phyloP scores from a whole-genome alignment of 2,797 vertebrate species.

The Gymnothorax javanicus region DNA sequence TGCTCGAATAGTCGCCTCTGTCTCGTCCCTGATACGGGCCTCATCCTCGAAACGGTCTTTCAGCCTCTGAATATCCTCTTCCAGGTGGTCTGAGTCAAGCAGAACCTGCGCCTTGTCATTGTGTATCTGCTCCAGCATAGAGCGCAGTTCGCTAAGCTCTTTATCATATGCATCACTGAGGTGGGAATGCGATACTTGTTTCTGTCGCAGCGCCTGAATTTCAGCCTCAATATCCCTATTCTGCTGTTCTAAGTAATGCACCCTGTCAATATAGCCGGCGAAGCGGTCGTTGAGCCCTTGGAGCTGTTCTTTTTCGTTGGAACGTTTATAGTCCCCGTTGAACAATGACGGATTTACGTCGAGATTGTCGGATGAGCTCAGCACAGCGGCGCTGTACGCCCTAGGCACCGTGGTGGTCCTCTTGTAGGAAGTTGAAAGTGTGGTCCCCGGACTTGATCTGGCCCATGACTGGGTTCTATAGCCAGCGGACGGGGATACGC shows the following conservation, averaged over 20 bases:
- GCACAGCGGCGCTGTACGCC: slow-evolving; percentile 66
- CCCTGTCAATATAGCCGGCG: slow-evolving; percentile 84
- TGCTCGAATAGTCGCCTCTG: slow-evolving; percentile 73
- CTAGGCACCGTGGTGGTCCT: slow-evolving; percentile 61
- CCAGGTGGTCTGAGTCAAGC: slow-evolving; percentile 80
- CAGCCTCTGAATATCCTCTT: slow-evolving; percentile 82
- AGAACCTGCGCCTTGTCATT: slow-evolving; percentile 81
- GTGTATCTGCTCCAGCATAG: slow-evolving; percentile 74
- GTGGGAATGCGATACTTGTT: slow-evolving; percentile 73
- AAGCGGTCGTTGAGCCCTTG: slow-evolving; percentile 86
- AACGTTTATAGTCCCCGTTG: slow-evolving; percentile 77
- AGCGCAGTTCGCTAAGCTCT: slow-evolving; percentile 78
- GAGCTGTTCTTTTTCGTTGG: slow-evolving; percentile 84
- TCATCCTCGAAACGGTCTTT: slow-evolving; percentile 82
- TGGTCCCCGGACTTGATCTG: slow-evolving; percentile 65
- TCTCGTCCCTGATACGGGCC: slow-evolving; percentile 75
- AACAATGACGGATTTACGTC: slow-evolving; percentile 76
- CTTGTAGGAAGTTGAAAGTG: slow-evolving; percentile 72
- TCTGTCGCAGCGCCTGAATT: slow-evolving; percentile 79
- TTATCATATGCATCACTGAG: slow-evolving; percentile 80
- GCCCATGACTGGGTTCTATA: slow-evolving; percentile 81
- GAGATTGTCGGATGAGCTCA: slow-evolving; percentile 78
- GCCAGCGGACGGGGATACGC: slow-evolving; percentile 72
- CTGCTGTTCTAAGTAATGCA: slow-evolving; percentile 84
- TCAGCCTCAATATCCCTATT: slow-evolving; percentile 81